phyloP scores from a whole-genome alignment of 2,113 vertebrate genomes.

The Microcebus jonahi region DNA sequence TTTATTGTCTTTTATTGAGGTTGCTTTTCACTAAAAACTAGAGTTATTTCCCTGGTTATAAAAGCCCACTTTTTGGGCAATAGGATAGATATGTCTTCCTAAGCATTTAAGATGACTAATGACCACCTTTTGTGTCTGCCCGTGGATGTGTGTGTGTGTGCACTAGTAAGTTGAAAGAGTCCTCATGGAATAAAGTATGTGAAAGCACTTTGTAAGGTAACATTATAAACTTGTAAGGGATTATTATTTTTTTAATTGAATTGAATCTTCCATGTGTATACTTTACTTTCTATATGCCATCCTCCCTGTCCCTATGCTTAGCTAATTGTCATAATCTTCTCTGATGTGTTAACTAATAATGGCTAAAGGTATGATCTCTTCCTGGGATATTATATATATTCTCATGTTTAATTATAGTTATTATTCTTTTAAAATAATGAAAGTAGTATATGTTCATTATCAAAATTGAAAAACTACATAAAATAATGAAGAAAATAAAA shows the following conservation, averaged over 20 bases:
- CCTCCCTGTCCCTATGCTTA: neutral
- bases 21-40: neutral
- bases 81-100: neutral
- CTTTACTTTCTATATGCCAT: neutral
- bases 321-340: conserved; percentile 53
- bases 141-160: neutral
- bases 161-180: neutral
- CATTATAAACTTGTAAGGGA: neutral
- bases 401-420: conserved; percentile 65
- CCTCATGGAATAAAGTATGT: neutral
- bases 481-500: conserved; percentile 59
- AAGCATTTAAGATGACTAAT: neutral
- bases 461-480: conserved; percentile 42
- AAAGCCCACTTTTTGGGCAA: neutral
- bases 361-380: conserved; percentile 32
- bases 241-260: conserved; percentile 36
- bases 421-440: conserved; percentile 64
- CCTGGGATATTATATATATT: neutral
- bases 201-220: neutral
- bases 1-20: neutral
- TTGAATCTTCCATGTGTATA: neutral
- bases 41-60: neutral
- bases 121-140: neutral
- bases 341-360: conserved; percentile 67
- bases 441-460: conserved; percentile 53